Percentiles rank a stretch among this genome's conserved stretches.
Conservation (phyloP, 2,888 invertebrate genomes). For the Tenthredo notha region DNA sequence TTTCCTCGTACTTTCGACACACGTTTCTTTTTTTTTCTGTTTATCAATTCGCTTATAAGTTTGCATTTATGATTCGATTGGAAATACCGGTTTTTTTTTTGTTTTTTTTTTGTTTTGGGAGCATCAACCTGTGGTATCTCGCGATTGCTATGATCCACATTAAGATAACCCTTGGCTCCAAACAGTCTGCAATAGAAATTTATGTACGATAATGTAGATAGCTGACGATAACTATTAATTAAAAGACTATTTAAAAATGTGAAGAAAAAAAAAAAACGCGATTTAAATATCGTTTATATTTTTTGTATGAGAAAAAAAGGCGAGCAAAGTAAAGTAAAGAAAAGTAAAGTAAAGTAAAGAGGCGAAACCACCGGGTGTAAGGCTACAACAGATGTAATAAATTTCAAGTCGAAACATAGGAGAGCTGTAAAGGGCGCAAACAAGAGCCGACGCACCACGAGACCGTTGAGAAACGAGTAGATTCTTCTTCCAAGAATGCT, state of each 20-base stretch:
- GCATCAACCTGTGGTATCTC: not conserved
- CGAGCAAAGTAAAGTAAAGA: not conserved
- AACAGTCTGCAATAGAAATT: slow-evolving; percentile 50
- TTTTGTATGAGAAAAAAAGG: not conserved
- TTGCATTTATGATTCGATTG: not conserved
- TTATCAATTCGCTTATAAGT: not conserved
- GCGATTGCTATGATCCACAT: slow-evolving; percentile 48
- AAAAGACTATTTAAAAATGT: not conserved
- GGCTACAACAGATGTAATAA: not conserved
- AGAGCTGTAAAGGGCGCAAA: slow-evolving; percentile 68
- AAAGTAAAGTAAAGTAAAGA: not conserved
- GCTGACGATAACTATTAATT: not conserved
- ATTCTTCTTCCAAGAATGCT: slow-evolving; percentile 18
- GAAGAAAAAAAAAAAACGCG: too few species aligned
- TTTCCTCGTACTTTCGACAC: not conserved
- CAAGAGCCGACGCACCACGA: slow-evolving; percentile 57
- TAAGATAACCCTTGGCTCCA: slow-evolving; percentile 56
- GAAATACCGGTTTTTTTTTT: too few species aligned
- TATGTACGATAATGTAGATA: not conserved
- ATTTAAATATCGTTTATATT: not conserved
- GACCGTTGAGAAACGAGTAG: not conserved
- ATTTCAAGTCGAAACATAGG: slow-evolving; percentile 62
- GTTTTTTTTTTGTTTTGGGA: too few species aligned
- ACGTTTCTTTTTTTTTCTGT: too few species aligned
- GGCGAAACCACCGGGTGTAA: not conserved